A percentile compares a stretch with the other conserved stretches of the same genome.
Conservation (phyloP, 2,797 vertebrate species). For the Malacoraja senta region DNA sequence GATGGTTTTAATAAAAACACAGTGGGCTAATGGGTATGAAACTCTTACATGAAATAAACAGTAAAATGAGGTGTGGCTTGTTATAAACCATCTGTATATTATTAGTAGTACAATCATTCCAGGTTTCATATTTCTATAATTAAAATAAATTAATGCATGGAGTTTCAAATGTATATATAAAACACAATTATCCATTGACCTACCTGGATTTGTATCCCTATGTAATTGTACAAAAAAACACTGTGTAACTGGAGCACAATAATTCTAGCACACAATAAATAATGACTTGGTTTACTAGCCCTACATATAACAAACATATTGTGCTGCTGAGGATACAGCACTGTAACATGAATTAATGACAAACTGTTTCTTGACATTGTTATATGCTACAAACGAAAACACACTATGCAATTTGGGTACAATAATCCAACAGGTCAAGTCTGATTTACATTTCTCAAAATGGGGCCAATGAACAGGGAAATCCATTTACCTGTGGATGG, state of each 20-base stretch:
- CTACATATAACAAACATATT: not conserved
- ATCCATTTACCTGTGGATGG: conserved; percentile 84
- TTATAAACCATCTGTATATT: not conserved
- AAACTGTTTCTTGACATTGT: not conserved
- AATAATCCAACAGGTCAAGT: not conserved
- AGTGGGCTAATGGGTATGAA: too few relatives aligned
- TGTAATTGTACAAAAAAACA: not conserved
- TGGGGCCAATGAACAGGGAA: not conserved
- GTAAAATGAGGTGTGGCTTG: too few relatives aligned
- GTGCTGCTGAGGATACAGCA: not conserved
- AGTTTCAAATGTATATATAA: not conserved
- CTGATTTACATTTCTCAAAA: not conserved
- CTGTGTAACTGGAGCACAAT: not conserved
- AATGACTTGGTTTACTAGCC: not conserved
- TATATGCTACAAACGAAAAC: not conserved
- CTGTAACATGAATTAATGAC: not conserved
- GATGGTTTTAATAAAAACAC: too few relatives aligned
- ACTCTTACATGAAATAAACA: too few relatives aligned
- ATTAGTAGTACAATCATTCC: not conserved
- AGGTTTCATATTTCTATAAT: not conserved
- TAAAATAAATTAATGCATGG: not conserved
- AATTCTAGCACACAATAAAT: not conserved
- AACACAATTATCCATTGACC: not conserved
- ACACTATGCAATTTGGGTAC: too few relatives aligned
- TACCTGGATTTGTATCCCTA: not conserved